Evolutionary conservation across 2,797 vertebrate genomes (phyloP), one percentile per base, ranked within the genome.

Genomic region (Capromys pilorides): DNA sequence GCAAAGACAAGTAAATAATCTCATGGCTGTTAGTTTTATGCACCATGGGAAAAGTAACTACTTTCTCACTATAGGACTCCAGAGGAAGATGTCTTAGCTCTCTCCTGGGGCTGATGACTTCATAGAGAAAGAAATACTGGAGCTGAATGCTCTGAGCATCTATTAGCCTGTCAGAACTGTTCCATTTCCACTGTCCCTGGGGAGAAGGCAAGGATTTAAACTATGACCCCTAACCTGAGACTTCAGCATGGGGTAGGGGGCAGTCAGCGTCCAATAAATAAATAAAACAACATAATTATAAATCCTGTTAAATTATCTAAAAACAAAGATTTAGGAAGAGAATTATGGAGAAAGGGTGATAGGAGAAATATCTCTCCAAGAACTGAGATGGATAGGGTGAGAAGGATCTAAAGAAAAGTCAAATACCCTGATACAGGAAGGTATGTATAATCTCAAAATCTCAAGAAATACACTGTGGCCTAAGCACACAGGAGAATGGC

Each of bases 181-280:
- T 92, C 57, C 49, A 69, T 81, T 54, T 26, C 36, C 61, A 80
- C 16, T 51, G 7, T n/a, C 62, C 31, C 5, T 36, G 22, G 31
- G n/a, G 24, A 59, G 66, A 85, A 90, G 90, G 86, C 51, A 91
- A 79, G 39, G 24, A 85, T 49, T 81, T 79, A 79, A 16, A 75
- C 33, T 88, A 51, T 82, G 57, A 66, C 26, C 36, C 24, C 64
- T 62, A n/a, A 8, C 26, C 8, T 91, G 62, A 93, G 90, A 79
- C 81, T 21, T 94, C 67, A 90, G 75, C 71, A 11, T 28, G 5
- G 31, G 9, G 13, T 49, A 64, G 26, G 31, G 28, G 10, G 2
- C n/a, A 67, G 64, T 93, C 22, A 78, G 64, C 82, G 39, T 66
- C 79, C 90, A 83, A 41, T 64, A 79, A 88, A 82, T 69, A 91